phyloP scores from a whole-genome alignment of 1,140 invertebrate species.

The Coptotermes formosanus region DNA sequence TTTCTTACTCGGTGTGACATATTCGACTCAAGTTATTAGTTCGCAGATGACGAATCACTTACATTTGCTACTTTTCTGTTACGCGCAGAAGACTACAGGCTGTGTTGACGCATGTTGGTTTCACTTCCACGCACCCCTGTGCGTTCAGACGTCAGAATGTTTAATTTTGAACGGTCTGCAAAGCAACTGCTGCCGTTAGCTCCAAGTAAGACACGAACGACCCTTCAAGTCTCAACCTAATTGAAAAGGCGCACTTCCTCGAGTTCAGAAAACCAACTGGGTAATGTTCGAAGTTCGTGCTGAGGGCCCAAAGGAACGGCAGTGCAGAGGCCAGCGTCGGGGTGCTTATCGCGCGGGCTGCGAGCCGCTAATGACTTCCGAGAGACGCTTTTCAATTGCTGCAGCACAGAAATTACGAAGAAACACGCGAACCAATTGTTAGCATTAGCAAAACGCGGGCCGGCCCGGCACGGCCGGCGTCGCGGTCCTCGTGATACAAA shows the following conservation, averaged over 20 bases:
- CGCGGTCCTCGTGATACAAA: background rate
- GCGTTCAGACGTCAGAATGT: background rate
- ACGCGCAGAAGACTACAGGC: too few relatives aligned
- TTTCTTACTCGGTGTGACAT: too few relatives aligned
- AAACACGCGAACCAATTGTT: slow-evolving; percentile 32
- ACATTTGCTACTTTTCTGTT: too few relatives aligned
- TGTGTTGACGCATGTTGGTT: too few relatives aligned
- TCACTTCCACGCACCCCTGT: too few relatives aligned
- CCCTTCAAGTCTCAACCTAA: background rate
- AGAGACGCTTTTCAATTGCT: slow-evolving; percentile 32
- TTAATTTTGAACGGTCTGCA: background rate
- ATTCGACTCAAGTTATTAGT: too few relatives aligned
- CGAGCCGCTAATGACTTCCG: slow-evolving; percentile 33
- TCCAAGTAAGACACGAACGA: background rate
- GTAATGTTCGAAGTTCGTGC: slow-evolving; percentile 14
- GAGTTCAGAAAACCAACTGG: background rate
- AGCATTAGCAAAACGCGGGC: slow-evolving; percentile 26
- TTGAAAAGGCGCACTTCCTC: background rate
- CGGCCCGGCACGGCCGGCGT: slow-evolving; percentile 5
- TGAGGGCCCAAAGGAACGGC: background rate
- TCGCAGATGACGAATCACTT: too few relatives aligned
- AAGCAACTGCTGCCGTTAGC: background rate
- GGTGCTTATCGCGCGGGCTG: slow-evolving; percentile 28
- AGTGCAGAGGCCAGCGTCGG: background rate
- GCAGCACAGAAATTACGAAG: slow-evolving; percentile 29